Conservation (phyloP, 1,140 invertebrate genomes). For the Drosophila quadrilineata region DNA sequence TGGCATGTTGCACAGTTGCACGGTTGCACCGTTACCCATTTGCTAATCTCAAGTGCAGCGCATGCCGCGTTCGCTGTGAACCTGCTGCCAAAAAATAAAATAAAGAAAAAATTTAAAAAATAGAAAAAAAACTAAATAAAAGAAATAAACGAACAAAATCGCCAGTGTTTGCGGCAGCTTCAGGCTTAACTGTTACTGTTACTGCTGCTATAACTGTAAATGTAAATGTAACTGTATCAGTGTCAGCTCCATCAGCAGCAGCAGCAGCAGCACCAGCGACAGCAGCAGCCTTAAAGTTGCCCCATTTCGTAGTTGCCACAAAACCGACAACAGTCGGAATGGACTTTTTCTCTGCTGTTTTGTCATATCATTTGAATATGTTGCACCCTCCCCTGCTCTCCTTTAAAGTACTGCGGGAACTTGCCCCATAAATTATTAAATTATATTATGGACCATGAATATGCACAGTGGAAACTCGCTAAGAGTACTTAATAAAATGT, state of each 20-base stretch:
- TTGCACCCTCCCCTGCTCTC: too few species aligned
- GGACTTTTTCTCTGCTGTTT: too few species aligned
- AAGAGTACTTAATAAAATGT: too few species aligned
- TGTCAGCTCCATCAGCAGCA: too few species aligned
- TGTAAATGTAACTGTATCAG: slow-evolving; percentile 9
- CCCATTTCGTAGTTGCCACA: slow-evolving; percentile 14
- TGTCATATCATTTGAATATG: slow-evolving; percentile 5
- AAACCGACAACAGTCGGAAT: too few species aligned
- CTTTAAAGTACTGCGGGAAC: not conserved
- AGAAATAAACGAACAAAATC: slow-evolving; percentile 41
- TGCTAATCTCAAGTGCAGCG: slow-evolving; percentile 36
- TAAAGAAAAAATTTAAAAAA: slow-evolving; percentile 3
- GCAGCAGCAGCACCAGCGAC: too few species aligned
- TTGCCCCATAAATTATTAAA: not conserved
- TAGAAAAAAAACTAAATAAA: not conserved
- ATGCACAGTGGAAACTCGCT: too few species aligned
- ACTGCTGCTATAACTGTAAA: not conserved
- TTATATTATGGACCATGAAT: too few species aligned
- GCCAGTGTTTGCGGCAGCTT: too few species aligned
- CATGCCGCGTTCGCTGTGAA: slow-evolving; percentile 56
- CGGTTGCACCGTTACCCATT: not conserved
- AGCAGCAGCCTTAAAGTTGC: slow-evolving; percentile 6
- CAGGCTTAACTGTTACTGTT: slow-evolving; percentile 16
- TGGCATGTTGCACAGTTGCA: slow-evolving; percentile 20
- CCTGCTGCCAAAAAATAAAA: slow-evolving; percentile 47